These are phyloP conservation scores for Apis mellifera DNA, from an alignment of 1,140 invertebrate genomes.

Conservation along the genomic window DNA sequence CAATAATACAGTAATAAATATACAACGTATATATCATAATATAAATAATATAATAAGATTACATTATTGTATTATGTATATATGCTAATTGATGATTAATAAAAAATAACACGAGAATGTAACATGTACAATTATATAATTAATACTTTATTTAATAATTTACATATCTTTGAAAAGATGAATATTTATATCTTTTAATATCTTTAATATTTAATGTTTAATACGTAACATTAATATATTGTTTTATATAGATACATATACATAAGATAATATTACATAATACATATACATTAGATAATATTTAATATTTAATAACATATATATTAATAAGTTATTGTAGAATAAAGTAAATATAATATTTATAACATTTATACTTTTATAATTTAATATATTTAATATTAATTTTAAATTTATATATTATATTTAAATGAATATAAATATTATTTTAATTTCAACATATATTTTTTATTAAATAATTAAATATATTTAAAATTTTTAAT, in stretches of 20 bases:
- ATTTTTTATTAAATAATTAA: constrained; percentile 1
- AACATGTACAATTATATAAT: background rate
- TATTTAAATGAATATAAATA: background rate
- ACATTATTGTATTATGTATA: too few species aligned
- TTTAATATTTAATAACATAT: background rate
- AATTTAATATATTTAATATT: background rate
- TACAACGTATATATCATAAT: too few species aligned
- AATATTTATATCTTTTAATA: background rate
- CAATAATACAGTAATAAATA: too few species aligned
- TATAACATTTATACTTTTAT: background rate
- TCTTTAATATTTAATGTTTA: constrained; percentile 4
- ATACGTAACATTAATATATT: background rate
- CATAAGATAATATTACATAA: background rate
- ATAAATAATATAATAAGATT: too few species aligned
- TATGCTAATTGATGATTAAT: too few species aligned
- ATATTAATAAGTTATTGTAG: background rate
- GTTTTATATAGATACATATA: background rate
- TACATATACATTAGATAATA: background rate
- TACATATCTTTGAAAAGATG: background rate
- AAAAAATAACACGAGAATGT: too few species aligned
- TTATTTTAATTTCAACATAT: background rate
- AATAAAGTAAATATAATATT: background rate
- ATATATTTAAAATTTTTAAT: background rate
- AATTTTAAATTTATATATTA: background rate
- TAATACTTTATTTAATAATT: constrained; percentile 12